Evolutionary conservation across 2,113 vertebrate species (phyloP), one percentile per base, ranked within the genome.

Genomic region (Hiodon alosoides): DNA sequence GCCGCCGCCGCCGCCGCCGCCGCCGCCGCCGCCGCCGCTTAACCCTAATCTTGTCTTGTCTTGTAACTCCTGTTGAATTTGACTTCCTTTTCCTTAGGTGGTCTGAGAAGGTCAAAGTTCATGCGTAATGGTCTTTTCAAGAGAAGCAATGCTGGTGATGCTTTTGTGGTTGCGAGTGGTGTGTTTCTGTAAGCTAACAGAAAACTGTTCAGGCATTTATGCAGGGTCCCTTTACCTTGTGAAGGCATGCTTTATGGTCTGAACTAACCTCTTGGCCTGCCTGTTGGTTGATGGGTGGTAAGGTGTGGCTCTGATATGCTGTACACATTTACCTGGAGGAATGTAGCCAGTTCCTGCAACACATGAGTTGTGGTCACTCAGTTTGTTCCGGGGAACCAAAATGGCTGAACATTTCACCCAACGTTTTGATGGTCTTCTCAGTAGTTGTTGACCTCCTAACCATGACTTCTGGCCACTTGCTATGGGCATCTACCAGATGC

Each of bases 221-320:
- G 72, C 0, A 77, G 31, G 31, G 72, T 68, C 4, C 64, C 4
- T 52, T 52, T n/a, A 7, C 46, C 58, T 3, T 64, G 71, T 4
- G 67, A 79, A 59, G 13, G 75, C 71, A 46, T 79, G 53, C 60
- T 79, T 81, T 57, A 77, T 47, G n/a, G 52, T 78, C 14, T 79
- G 76, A 1, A 79, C 61, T 66, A 79, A 76, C 3, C 66, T 2
- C 17, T 77, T 52, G 72, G 31, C 75, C 3, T 72, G 16, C 0
- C 70, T 47, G 7, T 73, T 79, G 0, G 72, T 75, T 1, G 64
- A 48, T 0, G 46, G 73, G 5, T 77, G 67, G 59, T 51, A 66
- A 16, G 67, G 72, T 61, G 78, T 46, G 31, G 74, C 79, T 31
- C 3, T 6, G 16, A 81, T 77, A n/a, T 81, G 77, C 5, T 77